These are phyloP conservation scores for Apeira syringaria DNA, from an alignment of 2,888 invertebrate species.

Conservation along the genomic window DNA sequence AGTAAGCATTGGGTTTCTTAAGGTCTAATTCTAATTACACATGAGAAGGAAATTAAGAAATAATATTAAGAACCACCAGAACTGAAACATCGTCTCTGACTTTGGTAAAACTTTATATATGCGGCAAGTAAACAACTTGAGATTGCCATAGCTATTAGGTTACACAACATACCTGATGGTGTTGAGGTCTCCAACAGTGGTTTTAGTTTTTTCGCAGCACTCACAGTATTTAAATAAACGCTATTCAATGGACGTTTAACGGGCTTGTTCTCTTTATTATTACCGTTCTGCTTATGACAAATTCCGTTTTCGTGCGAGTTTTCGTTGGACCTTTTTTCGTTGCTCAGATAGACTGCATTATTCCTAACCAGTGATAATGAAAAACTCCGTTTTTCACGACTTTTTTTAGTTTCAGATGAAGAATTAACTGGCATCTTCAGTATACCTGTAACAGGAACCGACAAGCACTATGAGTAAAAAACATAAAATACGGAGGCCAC, in stretches of 20 bases:
- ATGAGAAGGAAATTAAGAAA: no score
- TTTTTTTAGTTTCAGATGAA: constrained; percentile 70
- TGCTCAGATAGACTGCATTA: constrained; percentile 68
- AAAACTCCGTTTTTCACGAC: constrained; percentile 69
- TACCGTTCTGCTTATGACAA: constrained; percentile 42
- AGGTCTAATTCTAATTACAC: no score
- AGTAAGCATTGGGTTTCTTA: no score
- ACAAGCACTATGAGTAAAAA: constrained; percentile 27
- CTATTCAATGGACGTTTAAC: constrained; percentile 62
- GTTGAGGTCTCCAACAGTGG: constrained; percentile 56
- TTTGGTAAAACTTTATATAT: no score
- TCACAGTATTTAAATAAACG: constrained; percentile 66
- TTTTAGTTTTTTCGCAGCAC: constrained; percentile 71
- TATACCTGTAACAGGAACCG: constrained; percentile 63
- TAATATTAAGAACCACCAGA: no score
- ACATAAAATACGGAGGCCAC: constrained; percentile 43
- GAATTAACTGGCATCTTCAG: constrained; percentile 83
- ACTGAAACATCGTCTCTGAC: no score
- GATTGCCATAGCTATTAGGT: constrained; percentile 20
- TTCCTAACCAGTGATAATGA: constrained; percentile 71
- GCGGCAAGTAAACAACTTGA: no score
- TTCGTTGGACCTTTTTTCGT: constrained; percentile 56
- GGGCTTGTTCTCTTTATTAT: constrained; percentile 72
- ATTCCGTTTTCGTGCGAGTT: constrained; percentile 49
- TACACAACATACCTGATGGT: constrained; percentile 62